Percentiles rank a stretch among this genome's conserved stretches.
These are phyloP conservation scores for Nomia melanderi DNA, from an alignment of 1,140 invertebrate genomes.

Conservation along the genomic window DNA sequence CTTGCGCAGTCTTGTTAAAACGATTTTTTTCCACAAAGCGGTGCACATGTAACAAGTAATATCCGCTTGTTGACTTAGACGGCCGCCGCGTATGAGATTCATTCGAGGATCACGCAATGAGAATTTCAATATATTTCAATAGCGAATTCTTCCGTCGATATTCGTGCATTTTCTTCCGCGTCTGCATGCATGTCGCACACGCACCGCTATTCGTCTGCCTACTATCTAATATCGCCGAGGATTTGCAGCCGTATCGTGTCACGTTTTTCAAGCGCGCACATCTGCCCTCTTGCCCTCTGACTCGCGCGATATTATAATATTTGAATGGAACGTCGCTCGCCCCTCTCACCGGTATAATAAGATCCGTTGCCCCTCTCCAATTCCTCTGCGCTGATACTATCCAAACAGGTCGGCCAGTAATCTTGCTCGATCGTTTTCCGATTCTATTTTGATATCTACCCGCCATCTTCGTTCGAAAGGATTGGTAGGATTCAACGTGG, in stretches of 20 bases:
- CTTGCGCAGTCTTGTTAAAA: too few species aligned
- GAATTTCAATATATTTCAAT: constrained; percentile 39
- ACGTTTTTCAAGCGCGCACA: constrained; percentile 25
- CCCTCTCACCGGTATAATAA: neutral
- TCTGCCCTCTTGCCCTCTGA: neutral
- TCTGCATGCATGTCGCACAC: constrained; percentile 21
- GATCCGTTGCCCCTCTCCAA: neutral
- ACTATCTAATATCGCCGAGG: constrained; percentile 38
- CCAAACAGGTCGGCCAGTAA: neutral
- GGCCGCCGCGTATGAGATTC: neutral
- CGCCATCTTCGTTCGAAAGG: too few species aligned
- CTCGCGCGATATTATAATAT: constrained; percentile 68
- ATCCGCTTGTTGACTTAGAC: neutral
- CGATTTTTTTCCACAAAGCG: neutral
- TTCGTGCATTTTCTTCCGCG: neutral
- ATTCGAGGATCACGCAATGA: neutral
- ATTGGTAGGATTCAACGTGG: neutral
- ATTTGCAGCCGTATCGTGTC: constrained; percentile 44
- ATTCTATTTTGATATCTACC: neutral
- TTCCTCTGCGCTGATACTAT: neutral
- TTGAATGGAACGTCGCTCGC: constrained; percentile 62
- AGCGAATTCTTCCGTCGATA: constrained; percentile 4
- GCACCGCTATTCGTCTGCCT: constrained; percentile 29
- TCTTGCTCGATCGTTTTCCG: constrained; percentile 1
- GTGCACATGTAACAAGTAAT: neutral